Percentiles rank a stretch among this genome's conserved stretches.
phyloP scores from a whole-genome alignment of 92 coral and sea anemone genomes.

The Blastomussa wellsi region DNA sequence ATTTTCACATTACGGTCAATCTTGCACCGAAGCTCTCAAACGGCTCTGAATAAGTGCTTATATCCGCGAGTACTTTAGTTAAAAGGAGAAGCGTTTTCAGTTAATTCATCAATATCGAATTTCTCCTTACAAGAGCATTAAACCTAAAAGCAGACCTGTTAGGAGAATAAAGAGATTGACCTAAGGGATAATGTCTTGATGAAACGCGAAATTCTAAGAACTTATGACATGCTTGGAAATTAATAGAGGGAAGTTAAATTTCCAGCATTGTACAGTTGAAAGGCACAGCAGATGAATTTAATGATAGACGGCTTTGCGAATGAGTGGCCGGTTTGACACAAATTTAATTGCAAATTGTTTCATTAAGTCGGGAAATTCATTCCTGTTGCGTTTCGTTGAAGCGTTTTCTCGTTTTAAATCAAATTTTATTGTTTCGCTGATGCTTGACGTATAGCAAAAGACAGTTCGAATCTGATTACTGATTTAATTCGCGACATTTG shows the following conservation, averaged over 20 bases:
- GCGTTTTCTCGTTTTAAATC: neutral
- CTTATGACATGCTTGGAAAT: neutral
- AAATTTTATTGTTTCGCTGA: constrained; percentile 8
- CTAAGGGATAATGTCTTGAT: neutral
- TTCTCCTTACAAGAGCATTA: neutral
- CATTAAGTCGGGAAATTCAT: constrained; percentile 7
- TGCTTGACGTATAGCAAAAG: neutral
- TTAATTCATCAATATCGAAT: no score
- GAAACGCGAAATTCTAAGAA: neutral
- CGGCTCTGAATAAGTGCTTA: neutral
- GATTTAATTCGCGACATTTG: neutral
- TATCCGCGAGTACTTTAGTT: neutral
- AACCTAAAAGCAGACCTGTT: neutral
- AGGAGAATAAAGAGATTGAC: neutral
- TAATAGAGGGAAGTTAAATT: neutral
- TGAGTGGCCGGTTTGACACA: neutral
- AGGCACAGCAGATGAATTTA: neutral
- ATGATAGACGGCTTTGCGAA: neutral
- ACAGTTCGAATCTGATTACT: neutral
- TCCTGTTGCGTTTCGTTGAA: constrained; percentile 1
- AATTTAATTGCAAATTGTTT: neutral
- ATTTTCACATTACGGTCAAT: neutral
- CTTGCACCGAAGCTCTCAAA: neutral
- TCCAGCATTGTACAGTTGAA: neutral
- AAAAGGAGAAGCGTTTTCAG: neutral